phyloP scores from a whole-genome alignment of 1,140 invertebrate genomes.

The Drosophila ficusphila region DNA sequence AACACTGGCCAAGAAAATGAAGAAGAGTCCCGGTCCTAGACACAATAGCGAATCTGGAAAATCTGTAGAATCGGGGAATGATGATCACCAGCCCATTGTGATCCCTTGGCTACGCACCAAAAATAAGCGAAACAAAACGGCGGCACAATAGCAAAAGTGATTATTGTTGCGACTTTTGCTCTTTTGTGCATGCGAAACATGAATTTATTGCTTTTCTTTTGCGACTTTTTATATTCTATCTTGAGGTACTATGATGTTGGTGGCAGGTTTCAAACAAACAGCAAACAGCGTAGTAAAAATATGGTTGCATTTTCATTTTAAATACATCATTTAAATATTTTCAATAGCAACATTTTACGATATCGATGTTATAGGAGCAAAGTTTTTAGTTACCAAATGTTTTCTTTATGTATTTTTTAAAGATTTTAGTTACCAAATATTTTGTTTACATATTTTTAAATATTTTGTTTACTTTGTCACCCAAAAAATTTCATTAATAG shows the following conservation, averaged over 20 bases:
- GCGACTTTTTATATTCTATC: slow-evolving; percentile 19
- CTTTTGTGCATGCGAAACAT: slow-evolving; percentile 48
- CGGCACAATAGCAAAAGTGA: slow-evolving; percentile 44
- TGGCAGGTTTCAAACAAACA: not conserved
- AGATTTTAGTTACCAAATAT: too few species aligned
- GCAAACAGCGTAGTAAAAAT: slow-evolving; percentile 1
- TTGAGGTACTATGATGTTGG: slow-evolving; percentile 21
- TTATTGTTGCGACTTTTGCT: slow-evolving; percentile 59
- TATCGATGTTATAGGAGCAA: too few species aligned
- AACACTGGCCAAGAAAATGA: slow-evolving; percentile 42
- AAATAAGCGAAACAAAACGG: slow-evolving; percentile 24
- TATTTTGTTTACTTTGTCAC: too few species aligned
- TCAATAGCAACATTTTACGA: too few species aligned
- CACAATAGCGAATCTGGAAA: slow-evolving; percentile 40
- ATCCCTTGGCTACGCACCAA: slow-evolving; percentile 44
- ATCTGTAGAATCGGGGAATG: slow-evolving; percentile 35
- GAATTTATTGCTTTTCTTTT: slow-evolving; percentile 63
- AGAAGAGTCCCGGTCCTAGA: slow-evolving; percentile 14
- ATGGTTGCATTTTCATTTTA: not conserved
- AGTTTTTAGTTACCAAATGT: too few species aligned
- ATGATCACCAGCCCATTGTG: slow-evolving; percentile 42
- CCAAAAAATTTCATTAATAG: too few species aligned
- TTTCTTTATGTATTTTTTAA: too few species aligned
- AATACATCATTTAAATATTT: too few species aligned
- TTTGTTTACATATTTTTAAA: too few species aligned